Evolutionary conservation across 1,140 invertebrate genomes (phyloP).

Genomic region (Xylocopa sonorina): DNA sequence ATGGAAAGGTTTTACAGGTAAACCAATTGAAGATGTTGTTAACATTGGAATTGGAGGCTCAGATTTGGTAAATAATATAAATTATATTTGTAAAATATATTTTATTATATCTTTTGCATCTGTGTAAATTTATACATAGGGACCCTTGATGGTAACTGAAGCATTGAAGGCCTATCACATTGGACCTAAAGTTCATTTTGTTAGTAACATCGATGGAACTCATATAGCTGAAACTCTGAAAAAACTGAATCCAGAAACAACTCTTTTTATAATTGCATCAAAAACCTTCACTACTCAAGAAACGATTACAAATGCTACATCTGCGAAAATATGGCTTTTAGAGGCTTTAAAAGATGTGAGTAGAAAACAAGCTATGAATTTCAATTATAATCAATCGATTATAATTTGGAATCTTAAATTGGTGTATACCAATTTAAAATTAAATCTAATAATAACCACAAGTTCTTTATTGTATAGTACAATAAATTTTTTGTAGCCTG

Average conservation of each 20-base stretch:
- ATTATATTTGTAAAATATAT: constrained; percentile 21
- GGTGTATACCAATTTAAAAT: too few species aligned
- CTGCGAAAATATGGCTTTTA: constrained; percentile 98
- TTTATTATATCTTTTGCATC: constrained; percentile 48
- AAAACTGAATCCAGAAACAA: constrained; percentile 95
- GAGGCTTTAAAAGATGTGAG: constrained; percentile 92
- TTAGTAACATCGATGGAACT: constrained; percentile 99
- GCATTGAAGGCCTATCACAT: constrained; percentile 95
- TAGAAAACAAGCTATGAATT: too few species aligned
- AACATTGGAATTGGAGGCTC: constrained; percentile 99
- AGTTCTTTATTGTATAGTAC: constrained; percentile 43
- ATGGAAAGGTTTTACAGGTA: constrained; percentile 96
- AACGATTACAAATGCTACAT: constrained; percentile 99
- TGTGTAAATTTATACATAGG: constrained; percentile 81
- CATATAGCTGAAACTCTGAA: constrained; percentile 97
- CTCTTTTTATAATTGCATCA: constrained; percentile 98
- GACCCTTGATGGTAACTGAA: constrained; percentile 99
- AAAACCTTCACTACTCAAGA: constrained; percentile 99
- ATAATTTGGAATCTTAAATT: too few species aligned
- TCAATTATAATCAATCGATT: too few species aligned
- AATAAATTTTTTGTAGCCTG: constrained; percentile 82
- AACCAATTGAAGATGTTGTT: constrained; percentile 98
- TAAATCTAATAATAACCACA: neutral
- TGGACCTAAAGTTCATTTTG: constrained; percentile 97
- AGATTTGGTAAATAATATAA: constrained; percentile 87